Conservation (phyloP, 2,797 vertebrate species). For the Rhyacichthys aspro region DNA sequence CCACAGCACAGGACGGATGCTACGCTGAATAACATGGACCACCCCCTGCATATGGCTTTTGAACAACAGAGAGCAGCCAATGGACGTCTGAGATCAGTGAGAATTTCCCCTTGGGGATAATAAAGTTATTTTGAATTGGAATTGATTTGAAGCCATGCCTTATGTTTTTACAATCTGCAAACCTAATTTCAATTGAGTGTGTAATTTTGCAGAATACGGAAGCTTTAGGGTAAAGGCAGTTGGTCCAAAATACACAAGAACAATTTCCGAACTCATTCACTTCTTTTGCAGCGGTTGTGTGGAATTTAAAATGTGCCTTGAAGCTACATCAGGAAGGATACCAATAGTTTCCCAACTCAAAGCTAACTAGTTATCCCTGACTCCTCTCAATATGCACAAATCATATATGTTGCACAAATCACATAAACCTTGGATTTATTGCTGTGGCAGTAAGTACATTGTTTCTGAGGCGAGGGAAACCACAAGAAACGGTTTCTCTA, state of each 20-base stretch:
- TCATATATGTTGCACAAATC: background rate
- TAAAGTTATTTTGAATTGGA: too few relatives aligned
- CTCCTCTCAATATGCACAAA: constrained; percentile 1
- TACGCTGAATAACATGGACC: too few relatives aligned
- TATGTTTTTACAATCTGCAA: constrained; percentile 18
- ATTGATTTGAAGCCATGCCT: constrained; percentile 3
- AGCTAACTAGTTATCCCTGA: constrained; percentile 9
- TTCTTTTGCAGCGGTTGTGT: constrained; percentile 37
- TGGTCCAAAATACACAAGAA: constrained; percentile 38
- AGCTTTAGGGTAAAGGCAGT: constrained; percentile 29
- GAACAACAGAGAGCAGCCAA: too few relatives aligned
- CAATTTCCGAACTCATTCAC: constrained; percentile 34
- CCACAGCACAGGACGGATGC: too few relatives aligned
- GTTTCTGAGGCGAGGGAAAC: background rate
- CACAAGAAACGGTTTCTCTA: background rate
- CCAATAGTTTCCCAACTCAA: constrained; percentile 26
- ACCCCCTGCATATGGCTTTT: too few relatives aligned
- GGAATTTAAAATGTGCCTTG: constrained; percentile 54
- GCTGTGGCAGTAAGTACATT: background rate
- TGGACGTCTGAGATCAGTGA: too few relatives aligned
- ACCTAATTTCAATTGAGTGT: constrained; percentile 24
- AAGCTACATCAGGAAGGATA: constrained; percentile 41
- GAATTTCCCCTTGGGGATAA: background rate
- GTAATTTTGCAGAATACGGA: constrained; percentile 20
- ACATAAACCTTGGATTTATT: constrained; percentile 20